Evolutionary conservation across 1,140 invertebrate genomes (phyloP).

Genomic region (Panulirus ornatus): DNA sequence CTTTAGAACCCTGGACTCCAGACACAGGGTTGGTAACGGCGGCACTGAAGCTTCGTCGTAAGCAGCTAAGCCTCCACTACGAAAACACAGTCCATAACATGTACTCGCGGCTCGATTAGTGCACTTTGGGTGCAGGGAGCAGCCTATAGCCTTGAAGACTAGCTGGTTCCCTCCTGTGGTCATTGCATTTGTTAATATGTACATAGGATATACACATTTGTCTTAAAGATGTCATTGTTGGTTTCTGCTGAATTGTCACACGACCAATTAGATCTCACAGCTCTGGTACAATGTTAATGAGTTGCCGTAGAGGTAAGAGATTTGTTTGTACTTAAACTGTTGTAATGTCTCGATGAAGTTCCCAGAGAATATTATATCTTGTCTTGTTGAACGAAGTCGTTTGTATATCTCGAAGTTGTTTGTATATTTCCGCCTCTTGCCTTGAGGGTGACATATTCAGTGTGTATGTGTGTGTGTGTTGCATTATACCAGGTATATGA

Average conservation of each 20-base stretch:
- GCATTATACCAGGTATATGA: no score
- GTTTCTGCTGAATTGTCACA: not conserved
- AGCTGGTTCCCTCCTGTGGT: not conserved
- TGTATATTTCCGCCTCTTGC: no score
- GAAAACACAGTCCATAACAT: slow-evolving; percentile 78
- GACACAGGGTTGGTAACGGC: slow-evolving; percentile 81
- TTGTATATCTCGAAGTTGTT: no score
- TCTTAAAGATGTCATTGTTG: not conserved
- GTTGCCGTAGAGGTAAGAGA: not conserved
- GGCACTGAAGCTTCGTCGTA: slow-evolving; percentile 81
- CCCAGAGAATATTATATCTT: no score
- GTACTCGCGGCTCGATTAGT: slow-evolving; percentile 77
- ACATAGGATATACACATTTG: not conserved
- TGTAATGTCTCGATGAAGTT: no score
- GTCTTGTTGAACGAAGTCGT: no score
- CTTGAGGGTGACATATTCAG: no score
- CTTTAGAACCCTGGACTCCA: slow-evolving; percentile 79
- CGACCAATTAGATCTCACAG: not conserved
- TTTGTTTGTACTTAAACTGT: no score
- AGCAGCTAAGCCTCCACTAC: slow-evolving; percentile 80
- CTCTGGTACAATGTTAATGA: not conserved
- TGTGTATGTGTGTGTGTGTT: no score
- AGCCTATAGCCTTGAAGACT: not conserved
- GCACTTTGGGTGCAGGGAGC: not conserved
- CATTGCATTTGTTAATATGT: not conserved